Evolutionary conservation across 1,140 invertebrate species (phyloP), one percentile per base, ranked within the genome.

Genomic region (Scaptomyza hsui): DNA sequence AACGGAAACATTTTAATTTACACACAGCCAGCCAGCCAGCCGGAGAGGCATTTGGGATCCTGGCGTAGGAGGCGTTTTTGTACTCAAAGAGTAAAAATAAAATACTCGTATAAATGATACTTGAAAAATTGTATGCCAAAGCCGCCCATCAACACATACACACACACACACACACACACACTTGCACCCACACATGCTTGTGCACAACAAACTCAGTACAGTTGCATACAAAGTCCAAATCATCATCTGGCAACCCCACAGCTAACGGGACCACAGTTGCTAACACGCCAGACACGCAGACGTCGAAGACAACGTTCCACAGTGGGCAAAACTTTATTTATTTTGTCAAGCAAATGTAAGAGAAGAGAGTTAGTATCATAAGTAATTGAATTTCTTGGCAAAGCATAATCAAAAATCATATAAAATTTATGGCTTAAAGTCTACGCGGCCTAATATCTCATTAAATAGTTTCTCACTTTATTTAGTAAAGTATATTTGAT

Each of bases 1-100:
- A 86, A 76, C 80, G 82, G 82, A 86, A 86, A 78, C 81, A 86
- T 72, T 86, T 82, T 78, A 88, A 86, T 86, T 86, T 88, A 63
- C 75, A 78, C 83, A 29, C 26, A 29, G 26, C 21, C 21, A 24
- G 21, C 21, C 21, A 75, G 62, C 67, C 74, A 67, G 53, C 75
- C 65, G n/a, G n/a, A n/a, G n/a, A 72, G 41, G 44, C 24, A 59
- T 47, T 19, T 24, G 12, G 32, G 51, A 13, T 49, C 35, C 26
- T 21, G 52, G 52, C 39, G 45, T 35, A 51, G 57, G 70, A 67
- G 60, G 63, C 49, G 26, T 53, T 51, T 18, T 7, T 29, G 26
- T 68, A 35, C 18, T 35, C 48, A 75, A 59, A 59, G 48, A 51
- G 51, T 59, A 52, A 74, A 79, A 75, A 78, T 75, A 62, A 72